A percentile compares a stretch with the other conserved stretches of the same genome.
These are phyloP conservation scores for Sthenelais limicola DNA, from an alignment of 2,888 invertebrate genomes.

Conservation along the genomic window DNA sequence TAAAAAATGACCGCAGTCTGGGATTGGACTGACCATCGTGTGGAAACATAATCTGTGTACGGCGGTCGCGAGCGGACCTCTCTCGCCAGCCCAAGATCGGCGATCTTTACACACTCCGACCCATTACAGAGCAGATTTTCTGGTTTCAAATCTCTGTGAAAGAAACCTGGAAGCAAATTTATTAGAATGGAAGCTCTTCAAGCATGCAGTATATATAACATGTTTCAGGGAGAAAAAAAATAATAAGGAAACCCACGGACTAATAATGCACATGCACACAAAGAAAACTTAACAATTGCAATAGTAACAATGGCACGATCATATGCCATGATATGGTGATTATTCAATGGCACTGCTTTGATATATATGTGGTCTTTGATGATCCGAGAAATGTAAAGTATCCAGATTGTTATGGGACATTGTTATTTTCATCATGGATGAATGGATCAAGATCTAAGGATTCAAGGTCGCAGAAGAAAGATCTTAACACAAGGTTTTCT, in stretches of 20 bases:
- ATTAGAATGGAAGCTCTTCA: no score
- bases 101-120: slow-evolving; percentile 96
- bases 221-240: no score
- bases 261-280: background rate
- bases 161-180: slow-evolving; percentile 79
- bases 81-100: slow-evolving; percentile 96
- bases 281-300: background rate
- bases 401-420: no score
- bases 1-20: background rate
- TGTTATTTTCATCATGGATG: no score
- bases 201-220: background rate
- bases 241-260: background rate
- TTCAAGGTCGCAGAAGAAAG: no score
- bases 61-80: slow-evolving; percentile 98
- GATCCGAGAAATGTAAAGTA: no score
- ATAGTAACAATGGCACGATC: no score
- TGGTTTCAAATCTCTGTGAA: slow-evolving; percentile 98
- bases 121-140: slow-evolving; percentile 96
- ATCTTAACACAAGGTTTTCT: no score
- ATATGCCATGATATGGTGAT: no score
- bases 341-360: no score
- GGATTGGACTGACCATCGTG: slow-evolving; percentile 81
- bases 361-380: no score
- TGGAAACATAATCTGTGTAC: slow-evolving; percentile 98
- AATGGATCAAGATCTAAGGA: no score